Evolutionary conservation across 2,888 invertebrate genomes (phyloP), one percentile per base, ranked within the genome.

Genomic region (Candidula unifasciata): DNA sequence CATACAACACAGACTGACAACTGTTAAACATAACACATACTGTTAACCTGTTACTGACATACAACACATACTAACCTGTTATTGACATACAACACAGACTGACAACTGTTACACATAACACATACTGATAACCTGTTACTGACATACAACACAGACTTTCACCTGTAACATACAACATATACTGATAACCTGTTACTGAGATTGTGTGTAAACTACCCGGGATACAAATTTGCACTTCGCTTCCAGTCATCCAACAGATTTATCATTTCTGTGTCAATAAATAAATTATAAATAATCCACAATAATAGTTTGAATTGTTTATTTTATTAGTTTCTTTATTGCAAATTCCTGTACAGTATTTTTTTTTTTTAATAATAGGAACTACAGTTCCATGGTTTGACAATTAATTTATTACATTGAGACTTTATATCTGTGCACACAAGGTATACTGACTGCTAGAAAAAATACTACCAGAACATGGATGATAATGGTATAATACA

Each of bases 331-430:
- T 73, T 73, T 73, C 37, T 73, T 73, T 44, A 27, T 35, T 44
- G 44, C 37, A 73, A 60, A 78, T 78, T 64, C 33, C 35, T n/a
- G 60, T 44, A 44, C 44, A 44, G 44, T 44, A 10, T 6, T 13
- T 60, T 44, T 6, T 13, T 60, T 35, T 76, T 79, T 33, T 66
- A 69, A 71, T 35, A 52, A 69, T 81, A 82, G 82, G 74, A 82
- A 82, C 74, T 82, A 21, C 13, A 74, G 74, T 74, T 82, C 82
- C 82, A 82, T 74, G 27, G 82, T 82, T 82, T 24, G 16, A 21
- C 52, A 35, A n/a, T 74, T 54, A 52, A 52, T 2, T 33, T 80
- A 33, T 69, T 80, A 13, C 68, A 80, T 69, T 69, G 27, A 69
- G n/a, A 35, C 35, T 21, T 33, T 71, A 80, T 30, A 37, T 73